Base-by-base conservation (phyloP, 1,140 invertebrate species). In the Melanaphis sacchari region DNA sequence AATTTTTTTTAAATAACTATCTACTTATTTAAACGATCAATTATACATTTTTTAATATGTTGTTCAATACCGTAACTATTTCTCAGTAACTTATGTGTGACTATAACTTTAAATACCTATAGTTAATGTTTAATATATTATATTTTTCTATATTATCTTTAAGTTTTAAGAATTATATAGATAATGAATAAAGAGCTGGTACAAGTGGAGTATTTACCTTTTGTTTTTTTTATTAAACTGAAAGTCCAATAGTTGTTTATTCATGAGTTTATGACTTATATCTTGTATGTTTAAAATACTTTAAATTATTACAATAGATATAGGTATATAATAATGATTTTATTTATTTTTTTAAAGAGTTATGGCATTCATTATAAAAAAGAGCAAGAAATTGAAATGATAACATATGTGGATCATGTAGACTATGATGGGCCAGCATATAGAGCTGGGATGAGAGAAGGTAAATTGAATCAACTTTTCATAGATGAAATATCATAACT, bases 401-500 rank as follows among this genome's bases (percentile, higher is more conserved):
- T 99, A 41, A 99, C 98, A 0, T 99, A 99, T 94, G 98, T 99
- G 43, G 98, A 99, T 95, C 98, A 98, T 94, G 98, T 99, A n/a
- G 98, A 99, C 94, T 97, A 97, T 93, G 97, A 98, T 93, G 98
- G 98, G 0, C 97, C 98, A 15, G 98, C 98, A 0, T 98, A 97
- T 94, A 96, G 97, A 94, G 98, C 98, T 1, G 98, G 98, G 0
- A 98, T 99, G 98, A 96, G 98, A 3, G 98, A 98, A 95, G 98
- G 98, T 94, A 93, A 36, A 38, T 26, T 41, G 2, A 26, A 84
- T 84, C 2, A 2, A 85, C 24, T n/a, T 84, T 46, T 31, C 18
- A 3, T 87, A 1, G 2, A 66, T 4, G 1, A n/a, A 66, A 76
- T n/a, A n/a, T 9, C 15, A n/a, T 96, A 94, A 93, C 40, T 76